Evolutionary conservation across 2,888 invertebrate genomes (phyloP).

Genomic region (Drosophila mimica): DNA sequence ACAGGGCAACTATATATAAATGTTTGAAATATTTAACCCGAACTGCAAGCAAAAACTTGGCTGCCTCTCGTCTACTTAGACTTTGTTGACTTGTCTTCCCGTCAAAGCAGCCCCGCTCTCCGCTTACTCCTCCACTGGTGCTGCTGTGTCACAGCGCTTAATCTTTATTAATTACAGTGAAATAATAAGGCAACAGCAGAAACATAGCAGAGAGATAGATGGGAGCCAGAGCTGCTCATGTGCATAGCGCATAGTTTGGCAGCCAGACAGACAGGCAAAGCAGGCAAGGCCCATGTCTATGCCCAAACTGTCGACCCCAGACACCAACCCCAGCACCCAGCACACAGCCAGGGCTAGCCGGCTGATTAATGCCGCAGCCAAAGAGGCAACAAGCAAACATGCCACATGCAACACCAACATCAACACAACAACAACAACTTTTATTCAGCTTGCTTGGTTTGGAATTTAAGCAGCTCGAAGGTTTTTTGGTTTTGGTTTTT

Average conservation of each 20-base stretch:
- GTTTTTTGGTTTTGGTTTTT: constrained; percentile 41
- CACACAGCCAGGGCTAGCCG: constrained; percentile 15
- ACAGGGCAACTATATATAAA: constrained; percentile 58
- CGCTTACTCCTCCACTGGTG: constrained; percentile 21
- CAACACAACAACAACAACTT: constrained; percentile 34
- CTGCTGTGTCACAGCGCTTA: constrained; percentile 79
- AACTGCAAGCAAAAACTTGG: constrained; percentile 47
- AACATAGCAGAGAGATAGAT: constrained; percentile 47
- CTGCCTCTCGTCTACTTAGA: constrained; percentile 37
- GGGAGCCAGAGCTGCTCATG: constrained; percentile 49
- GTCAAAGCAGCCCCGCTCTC: not conserved
- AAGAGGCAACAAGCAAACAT: constrained; percentile 73
- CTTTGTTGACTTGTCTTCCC: constrained; percentile 36
- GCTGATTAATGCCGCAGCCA: constrained; percentile 49
- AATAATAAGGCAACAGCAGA: constrained; percentile 70
- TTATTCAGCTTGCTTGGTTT: constrained; percentile 47
- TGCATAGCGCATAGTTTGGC: constrained; percentile 56
- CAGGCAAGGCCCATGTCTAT: constrained; percentile 9
- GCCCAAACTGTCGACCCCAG: constrained; percentile 43
- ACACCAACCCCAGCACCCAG: not conserved
- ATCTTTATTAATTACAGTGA: constrained; percentile 84
- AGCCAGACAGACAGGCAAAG: constrained; percentile 41
- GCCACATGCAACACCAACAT: constrained; percentile 65
- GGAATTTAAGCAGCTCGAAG: constrained; percentile 57
- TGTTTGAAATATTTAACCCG: constrained; percentile 53